Evolutionary conservation across 2,113 vertebrate genomes (phyloP), one percentile per base, ranked within the genome.

Genomic region (Eublepharis macularius): DNA sequence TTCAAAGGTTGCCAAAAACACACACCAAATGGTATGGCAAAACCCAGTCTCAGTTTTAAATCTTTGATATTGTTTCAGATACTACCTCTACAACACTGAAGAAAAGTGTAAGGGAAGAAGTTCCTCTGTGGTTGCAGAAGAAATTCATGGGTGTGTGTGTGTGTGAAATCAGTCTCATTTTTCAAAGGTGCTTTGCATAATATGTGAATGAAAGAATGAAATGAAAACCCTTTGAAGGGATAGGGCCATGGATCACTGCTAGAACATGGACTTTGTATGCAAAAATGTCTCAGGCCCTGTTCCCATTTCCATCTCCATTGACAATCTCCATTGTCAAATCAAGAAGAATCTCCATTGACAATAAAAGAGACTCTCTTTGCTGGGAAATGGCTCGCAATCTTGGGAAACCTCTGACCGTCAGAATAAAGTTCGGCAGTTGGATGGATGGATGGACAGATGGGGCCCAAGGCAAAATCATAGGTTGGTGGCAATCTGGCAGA

Each of bases 301-400:
- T 4, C 36, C 32, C 4, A 11, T 26, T 60, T 57, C 54, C 7
- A 4, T 57, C 54, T 57, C 11, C 4, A 54, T 19, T 54, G n/a
- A n/a, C n/a, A n/a, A n/a, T n/a, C n/a, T n/a, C n/a, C n/a, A n/a
- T n/a, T n/a, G n/a, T 45, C 41, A 32, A 75, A 32, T 16, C 45
- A 43, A 85, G 66, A 89, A 81, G 74, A 24, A 82, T 17, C 26
- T 78, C 82, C 47, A 88, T 89, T n/a, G n/a, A n/a, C n/a, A 75
- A 32, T 21, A 24, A 47, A 86, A 70, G 88, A 81, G 72, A 21
- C 78, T 19, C 29, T 79, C 83, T 51, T 89, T 89, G 88, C 66
- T n/a, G 76, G 34, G 29, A 74, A 73, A 60, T 26, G 41, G 45
- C 29, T 73, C 16, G 43, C 36, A 74, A 60, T 32, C 51, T n/a